Base-by-base conservation (phyloP, 2,113 vertebrate species). In the Dicerorhinus sumatrensis region DNA sequence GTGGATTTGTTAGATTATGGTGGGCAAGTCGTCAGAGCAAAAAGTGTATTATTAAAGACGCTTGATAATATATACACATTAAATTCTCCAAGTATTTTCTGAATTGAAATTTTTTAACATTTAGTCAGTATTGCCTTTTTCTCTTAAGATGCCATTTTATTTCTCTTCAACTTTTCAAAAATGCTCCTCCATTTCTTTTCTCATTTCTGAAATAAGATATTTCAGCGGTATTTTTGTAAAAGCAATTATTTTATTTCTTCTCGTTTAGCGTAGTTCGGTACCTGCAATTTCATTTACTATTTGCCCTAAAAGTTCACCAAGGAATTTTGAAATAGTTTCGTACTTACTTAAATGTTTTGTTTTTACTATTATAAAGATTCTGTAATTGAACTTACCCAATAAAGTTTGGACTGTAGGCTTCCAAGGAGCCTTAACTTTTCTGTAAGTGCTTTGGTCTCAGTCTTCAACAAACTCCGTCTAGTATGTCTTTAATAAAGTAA, bases 361-460 rank as follows among this genome's bases (percentile, higher is more conserved):
- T 11, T 42, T 90, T 92, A 65, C 65, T 89, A 36, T 92, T 89
- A 60, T 86, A 29, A 85, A 86, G 27, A 73, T 91, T 95, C 51
- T 96, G 3, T 84, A 70, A n/a, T 91, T 76, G 14, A 93, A 88
- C 42, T 76, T 94, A 36, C 69, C n/a, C 36, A 21, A 14, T 72
- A 91, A 86, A 84, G 39, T 93, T 84, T 94, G 39, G 23, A 56
- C 88, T 90, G 94, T 92, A 89, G 77, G 23, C 21, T 85, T 93
- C 20, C 63, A 70, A 81, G 60, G 60, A 93, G 69, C 39, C 27
- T 81, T 88, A 91, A 75, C 27, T 94, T 94, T 73, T 91, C 42
- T 84, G 23, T 80, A 72, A 75, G 42, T 76, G 39, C n/a, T 58
- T 96, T 92, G 39, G 39, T 91, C 25, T 79, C 54, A 73, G 63